These are phyloP conservation scores for Apostichopus parvimensis DNA, from an alignment of 35 echinoderm and acorn worm genomes.

Conservation along the genomic window DNA sequence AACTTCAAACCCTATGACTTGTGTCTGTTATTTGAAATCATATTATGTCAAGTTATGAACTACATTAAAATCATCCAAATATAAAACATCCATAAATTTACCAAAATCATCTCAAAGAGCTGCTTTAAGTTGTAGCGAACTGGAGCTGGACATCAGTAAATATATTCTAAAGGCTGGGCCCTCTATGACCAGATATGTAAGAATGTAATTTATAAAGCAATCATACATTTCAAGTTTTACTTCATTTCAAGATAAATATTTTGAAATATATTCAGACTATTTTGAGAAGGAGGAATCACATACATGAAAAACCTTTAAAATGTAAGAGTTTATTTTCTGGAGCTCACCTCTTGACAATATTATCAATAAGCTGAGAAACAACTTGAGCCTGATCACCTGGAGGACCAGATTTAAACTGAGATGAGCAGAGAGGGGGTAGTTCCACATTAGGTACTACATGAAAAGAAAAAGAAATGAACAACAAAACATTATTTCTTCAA, in stretches of 20 bases:
- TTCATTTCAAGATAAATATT: not conserved
- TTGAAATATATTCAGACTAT: not conserved
- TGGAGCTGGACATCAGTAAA: too few species aligned
- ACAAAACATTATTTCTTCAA: not conserved
- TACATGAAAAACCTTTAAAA: not conserved
- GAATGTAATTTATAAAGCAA: too few species aligned
- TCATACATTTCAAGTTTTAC: not conserved
- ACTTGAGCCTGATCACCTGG: constrained; percentile 95
- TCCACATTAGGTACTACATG: constrained; percentile 93
- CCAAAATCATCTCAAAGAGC: too few species aligned
- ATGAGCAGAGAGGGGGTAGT: constrained; percentile 87
- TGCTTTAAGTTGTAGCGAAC: too few species aligned
- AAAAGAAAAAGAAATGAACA: constrained; percentile 9
- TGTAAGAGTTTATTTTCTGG: not conserved
- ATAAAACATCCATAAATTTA: too few species aligned
- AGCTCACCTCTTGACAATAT: constrained; percentile 76
- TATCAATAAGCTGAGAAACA: constrained; percentile 77
- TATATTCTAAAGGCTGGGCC: too few species aligned
- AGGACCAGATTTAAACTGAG: constrained; percentile 86
- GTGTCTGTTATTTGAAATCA: too few species aligned
- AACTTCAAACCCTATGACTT: too few species aligned
- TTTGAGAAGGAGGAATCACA: not conserved
- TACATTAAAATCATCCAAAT: too few species aligned
- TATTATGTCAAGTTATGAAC: too few species aligned
- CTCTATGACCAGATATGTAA: too few species aligned